Evolutionary conservation across 2,888 invertebrate genomes (phyloP).

Genomic region (Anagyrus pseudococci): DNA sequence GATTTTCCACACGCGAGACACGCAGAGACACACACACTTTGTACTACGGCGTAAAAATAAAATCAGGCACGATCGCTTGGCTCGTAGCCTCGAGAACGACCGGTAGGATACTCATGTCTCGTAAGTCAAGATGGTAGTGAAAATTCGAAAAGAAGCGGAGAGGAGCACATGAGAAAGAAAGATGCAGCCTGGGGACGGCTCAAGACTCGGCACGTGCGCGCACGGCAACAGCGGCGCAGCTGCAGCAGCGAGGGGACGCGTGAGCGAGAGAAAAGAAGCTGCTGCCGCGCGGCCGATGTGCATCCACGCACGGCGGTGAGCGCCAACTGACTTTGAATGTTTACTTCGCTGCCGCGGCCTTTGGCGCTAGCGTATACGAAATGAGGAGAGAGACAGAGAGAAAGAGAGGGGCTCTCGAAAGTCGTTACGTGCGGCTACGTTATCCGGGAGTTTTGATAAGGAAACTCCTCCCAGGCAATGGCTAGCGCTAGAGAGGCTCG

Average conservation of each 20-base stretch:
- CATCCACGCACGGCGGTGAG: conserved; percentile 46
- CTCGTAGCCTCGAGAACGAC: too few species aligned
- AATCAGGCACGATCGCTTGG: too few species aligned
- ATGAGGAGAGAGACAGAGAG: neutral
- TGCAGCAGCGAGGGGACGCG: neutral
- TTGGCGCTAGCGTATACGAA: conserved; percentile 18
- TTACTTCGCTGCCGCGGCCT: conserved; percentile 42
- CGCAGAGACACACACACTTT: too few species aligned
- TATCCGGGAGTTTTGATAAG: conserved; percentile 24
- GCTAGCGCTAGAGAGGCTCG: neutral
- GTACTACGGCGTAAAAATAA: too few species aligned
- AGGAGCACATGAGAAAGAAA: too few species aligned
- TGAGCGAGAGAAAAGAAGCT: too few species aligned
- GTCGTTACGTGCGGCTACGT: neutral
- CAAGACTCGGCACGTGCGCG: neutral
- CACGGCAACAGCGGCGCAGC: neutral
- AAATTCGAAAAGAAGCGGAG: too few species aligned
- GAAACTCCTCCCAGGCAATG: conserved; percentile 20
- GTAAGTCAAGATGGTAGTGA: too few species aligned
- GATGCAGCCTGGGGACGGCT: too few species aligned
- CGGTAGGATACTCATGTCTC: too few species aligned
- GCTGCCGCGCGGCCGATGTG: conserved; percentile 27
- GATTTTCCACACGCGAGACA: too few species aligned
- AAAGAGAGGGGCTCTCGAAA: conserved; percentile 3
- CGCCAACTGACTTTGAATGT: conserved; percentile 46